phyloP scores from a whole-genome alignment of 1,140 invertebrate species.

The Antheraea mylitta region DNA sequence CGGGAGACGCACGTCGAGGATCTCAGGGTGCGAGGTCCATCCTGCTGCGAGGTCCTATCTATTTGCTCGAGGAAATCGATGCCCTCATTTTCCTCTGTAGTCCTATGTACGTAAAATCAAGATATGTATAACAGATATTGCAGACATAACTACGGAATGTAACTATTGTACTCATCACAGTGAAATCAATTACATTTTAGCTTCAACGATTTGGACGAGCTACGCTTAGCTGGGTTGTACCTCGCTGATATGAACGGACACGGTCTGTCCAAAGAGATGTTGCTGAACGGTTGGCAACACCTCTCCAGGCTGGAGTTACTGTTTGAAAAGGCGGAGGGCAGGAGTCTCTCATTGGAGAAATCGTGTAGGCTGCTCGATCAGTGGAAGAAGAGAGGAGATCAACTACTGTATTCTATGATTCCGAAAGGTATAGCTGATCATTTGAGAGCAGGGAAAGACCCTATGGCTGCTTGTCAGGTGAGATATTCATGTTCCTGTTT shows the following conservation, averaged over 20 bases:
- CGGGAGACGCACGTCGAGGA: constrained; percentile 76
- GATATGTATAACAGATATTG: too few relatives aligned
- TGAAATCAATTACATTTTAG: constrained; percentile 69
- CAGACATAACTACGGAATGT: too few relatives aligned
- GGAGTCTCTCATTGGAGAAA: constrained; percentile 86
- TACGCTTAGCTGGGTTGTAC: constrained; percentile 88
- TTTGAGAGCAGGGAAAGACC: constrained; percentile 82
- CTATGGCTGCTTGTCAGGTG: constrained; percentile 87
- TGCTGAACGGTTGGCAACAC: constrained; percentile 92
- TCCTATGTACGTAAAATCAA: constrained; percentile 90
- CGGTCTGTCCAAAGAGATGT: constrained; percentile 90
- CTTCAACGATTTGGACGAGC: constrained; percentile 90
- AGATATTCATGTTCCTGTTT: not conserved
- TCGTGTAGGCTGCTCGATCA: constrained; percentile 86
- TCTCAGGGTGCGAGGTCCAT: constrained; percentile 86
- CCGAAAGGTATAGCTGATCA: constrained; percentile 82
- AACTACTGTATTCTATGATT: constrained; percentile 96
- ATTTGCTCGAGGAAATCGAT: constrained; percentile 88
- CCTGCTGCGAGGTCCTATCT: constrained; percentile 91
- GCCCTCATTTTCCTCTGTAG: constrained; percentile 91
- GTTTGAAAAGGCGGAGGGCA: constrained; percentile 89
- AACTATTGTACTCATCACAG: too few relatives aligned
- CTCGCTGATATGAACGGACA: constrained; percentile 93
- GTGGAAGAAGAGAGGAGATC: constrained; percentile 92
- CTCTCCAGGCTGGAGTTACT: constrained; percentile 90